These are phyloP conservation scores for Trogon surrucura DNA, from an alignment of 2,113 vertebrate genomes.

Conservation along the genomic window DNA sequence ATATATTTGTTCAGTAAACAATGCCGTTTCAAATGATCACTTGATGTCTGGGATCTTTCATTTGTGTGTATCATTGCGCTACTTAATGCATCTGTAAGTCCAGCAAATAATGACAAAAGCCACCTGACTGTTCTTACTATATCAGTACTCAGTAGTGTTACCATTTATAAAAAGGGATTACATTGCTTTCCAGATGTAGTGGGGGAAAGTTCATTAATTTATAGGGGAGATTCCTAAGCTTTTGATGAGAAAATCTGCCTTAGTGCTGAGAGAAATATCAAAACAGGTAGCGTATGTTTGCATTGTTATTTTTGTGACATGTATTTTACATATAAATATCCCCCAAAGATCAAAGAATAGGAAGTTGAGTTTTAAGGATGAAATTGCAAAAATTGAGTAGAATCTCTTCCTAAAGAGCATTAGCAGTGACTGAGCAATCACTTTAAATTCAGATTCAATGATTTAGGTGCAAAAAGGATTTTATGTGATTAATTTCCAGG, in stretches of 20 bases:
- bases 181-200: neutral
- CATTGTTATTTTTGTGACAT: fast-evolving
- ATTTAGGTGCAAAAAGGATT: neutral
- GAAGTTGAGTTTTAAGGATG: neutral
- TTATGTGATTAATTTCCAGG: neutral
- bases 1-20: neutral
- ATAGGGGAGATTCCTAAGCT: neutral
- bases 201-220: neutral
- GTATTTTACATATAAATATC: neutral
- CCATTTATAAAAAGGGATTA: neutral
- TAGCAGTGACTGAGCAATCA: neutral
- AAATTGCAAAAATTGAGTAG: neutral
- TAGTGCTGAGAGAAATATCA: neutral
- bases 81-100: neutral
- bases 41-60: neutral
- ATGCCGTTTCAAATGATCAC: neutral
- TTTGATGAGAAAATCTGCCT: neutral
- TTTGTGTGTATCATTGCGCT: neutral
- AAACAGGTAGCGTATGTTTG: neutral
- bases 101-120: neutral
- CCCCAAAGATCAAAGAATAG: neutral
- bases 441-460: neutral
- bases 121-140: neutral
- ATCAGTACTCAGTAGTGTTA: neutral
- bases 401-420: neutral